A percentile compares a stretch with the other conserved stretches of the same genome.
Evolutionary conservation across 1,140 invertebrate species (phyloP).

Genomic region (Berghia stephanieae): DNA sequence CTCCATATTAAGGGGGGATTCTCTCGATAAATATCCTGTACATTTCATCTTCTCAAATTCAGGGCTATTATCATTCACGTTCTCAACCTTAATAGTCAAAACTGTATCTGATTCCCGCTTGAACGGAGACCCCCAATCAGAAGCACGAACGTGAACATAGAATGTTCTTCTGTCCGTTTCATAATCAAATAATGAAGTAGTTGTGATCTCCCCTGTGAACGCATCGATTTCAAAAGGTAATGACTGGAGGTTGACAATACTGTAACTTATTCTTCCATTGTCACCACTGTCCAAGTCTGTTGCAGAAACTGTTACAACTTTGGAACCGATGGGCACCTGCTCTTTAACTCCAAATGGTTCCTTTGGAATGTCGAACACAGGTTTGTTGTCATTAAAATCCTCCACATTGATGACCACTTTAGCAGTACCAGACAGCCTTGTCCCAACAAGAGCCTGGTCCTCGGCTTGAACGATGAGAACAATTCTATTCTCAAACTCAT

Average conservation of each 20-base stretch:
- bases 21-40: conserved; percentile 82
- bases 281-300: conserved; percentile 90
- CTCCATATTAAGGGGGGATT: conserved; percentile 80
- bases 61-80: conserved; percentile 94
- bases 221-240: conserved; percentile 95
- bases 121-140: conserved; percentile 93
- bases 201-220: conserved; percentile 88
- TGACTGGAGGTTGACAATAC: conserved; percentile 83
- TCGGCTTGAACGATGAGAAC: conserved; percentile 52
- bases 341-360: conserved; percentile 73
- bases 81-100: conserved; percentile 80
- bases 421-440: conserved; percentile 76
- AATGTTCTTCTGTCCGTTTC: conserved; percentile 89
- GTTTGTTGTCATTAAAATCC: conserved; percentile 66
- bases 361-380: conserved; percentile 51
- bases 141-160: conserved; percentile 82
- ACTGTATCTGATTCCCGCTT: conserved; percentile 88
- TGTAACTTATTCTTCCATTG: conserved; percentile 94
- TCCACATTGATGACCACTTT: conserved; percentile 59
- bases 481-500: conserved; percentile 46
- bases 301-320: conserved; percentile 83
- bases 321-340: conserved; percentile 81
- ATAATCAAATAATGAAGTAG: conserved; percentile 85
- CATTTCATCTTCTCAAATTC: conserved; percentile 80
- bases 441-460: conserved; percentile 81